Conservation (phyloP, 2,113 vertebrate species). For the Peromyscus polionotus region DNA sequence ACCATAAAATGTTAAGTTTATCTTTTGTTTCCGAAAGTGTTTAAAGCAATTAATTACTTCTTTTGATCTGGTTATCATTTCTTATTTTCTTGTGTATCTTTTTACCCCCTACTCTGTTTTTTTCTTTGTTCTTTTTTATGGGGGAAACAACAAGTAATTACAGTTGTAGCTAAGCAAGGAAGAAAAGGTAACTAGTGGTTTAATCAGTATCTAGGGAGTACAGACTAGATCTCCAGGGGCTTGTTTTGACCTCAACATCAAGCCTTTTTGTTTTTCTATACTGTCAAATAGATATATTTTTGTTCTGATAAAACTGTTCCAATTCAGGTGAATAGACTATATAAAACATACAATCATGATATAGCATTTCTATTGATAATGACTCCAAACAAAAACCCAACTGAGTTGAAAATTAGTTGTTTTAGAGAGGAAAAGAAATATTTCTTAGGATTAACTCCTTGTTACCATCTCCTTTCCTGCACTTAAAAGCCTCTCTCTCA, state of each 20-base stretch:
- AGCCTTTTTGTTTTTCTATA: conserved; percentile 15
- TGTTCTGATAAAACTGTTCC: conserved; percentile 39
- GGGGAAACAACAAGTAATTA: not conserved
- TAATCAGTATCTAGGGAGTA: not conserved
- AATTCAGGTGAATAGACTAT: conserved; percentile 34
- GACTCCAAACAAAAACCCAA: conserved; percentile 46
- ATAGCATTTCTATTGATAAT: conserved; percentile 15
- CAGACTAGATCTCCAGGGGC: not conserved
- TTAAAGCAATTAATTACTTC: not conserved
- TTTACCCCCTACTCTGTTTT: not conserved
- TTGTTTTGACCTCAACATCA: conserved; percentile 30
- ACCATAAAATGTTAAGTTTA: not conserved
- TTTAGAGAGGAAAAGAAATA: not conserved
- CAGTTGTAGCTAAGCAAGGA: not conserved
- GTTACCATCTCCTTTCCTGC: not conserved
- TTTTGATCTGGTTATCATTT: conserved; percentile 28
- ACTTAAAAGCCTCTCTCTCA: not conserved
- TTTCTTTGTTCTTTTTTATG: not conserved
- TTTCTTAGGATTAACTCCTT: conserved; percentile 43
- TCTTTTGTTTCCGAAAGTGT: not conserved
- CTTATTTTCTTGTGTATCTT: not conserved
- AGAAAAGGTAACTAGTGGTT: not conserved
- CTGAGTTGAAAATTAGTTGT: conserved; percentile 39
- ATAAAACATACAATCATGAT: conserved; percentile 47
- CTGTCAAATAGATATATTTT: not conserved